phyloP scores from a whole-genome alignment of 2,797 vertebrate species.

The Glyptemys insculpta region DNA sequence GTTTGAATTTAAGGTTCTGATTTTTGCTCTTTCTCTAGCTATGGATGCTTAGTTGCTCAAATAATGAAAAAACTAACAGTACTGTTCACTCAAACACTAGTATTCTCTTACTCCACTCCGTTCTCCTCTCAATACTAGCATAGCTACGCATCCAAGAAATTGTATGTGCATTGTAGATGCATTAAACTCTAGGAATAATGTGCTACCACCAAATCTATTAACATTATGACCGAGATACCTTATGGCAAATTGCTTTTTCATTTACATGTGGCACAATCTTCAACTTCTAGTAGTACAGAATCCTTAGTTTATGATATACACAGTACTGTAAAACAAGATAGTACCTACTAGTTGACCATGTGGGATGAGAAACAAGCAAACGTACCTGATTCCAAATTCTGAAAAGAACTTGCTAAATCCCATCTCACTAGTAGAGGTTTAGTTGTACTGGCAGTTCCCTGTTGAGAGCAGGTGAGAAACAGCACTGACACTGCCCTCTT shows the following conservation, averaged over 20 bases:
- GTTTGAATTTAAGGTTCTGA: conserved; percentile 36
- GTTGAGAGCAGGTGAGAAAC: not conserved
- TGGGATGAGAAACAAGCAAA: not conserved
- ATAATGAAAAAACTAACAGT: conserved; percentile 21
- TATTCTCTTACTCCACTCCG: conserved; percentile 18
- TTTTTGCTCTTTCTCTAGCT: conserved; percentile 39
- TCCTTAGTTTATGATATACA: not conserved
- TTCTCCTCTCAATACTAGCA: conserved; percentile 9
- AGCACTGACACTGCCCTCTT: not conserved
- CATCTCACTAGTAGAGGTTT: not conserved
- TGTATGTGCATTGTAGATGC: not conserved
- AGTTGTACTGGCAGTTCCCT: not conserved
- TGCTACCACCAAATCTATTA: not conserved
- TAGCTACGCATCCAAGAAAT: not conserved
- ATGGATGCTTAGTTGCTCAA: conserved; percentile 2
- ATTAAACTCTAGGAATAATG: not conserved
- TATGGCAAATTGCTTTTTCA: not conserved
- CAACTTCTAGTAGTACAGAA: not conserved
- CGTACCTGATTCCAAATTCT: fast-evolving
- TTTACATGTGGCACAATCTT: not conserved
- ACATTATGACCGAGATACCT: not conserved
- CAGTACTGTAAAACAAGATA: not conserved
- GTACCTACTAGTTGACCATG: not conserved
- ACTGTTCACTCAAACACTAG: conserved; percentile 35
- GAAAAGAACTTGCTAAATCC: not conserved